Conservation (phyloP, 1,140 invertebrate species). For the Popillia japonica region DNA sequence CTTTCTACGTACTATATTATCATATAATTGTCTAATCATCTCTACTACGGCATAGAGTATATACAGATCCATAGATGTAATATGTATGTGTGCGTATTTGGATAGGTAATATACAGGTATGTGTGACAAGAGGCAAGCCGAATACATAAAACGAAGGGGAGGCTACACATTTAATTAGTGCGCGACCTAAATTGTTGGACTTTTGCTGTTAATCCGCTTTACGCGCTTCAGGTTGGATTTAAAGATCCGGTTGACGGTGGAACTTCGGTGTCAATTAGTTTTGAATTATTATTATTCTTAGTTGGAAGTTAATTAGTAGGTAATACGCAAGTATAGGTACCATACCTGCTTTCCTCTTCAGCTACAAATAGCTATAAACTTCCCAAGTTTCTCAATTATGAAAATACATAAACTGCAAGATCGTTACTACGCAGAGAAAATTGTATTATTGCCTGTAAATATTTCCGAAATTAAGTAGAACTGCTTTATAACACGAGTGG, state of each 20-base stretch:
- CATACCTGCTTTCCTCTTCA: background rate
- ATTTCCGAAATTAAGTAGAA: background rate
- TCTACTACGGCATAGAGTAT: too few species aligned
- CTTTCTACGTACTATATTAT: too few species aligned
- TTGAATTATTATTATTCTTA: slow-evolving; percentile 35
- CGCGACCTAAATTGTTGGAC: slow-evolving; percentile 14
- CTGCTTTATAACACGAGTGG: background rate
- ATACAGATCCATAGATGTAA: too few species aligned
- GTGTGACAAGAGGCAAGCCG: slow-evolving; percentile 3
- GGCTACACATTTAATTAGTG: slow-evolving; percentile 28
- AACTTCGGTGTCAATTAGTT: slow-evolving; percentile 30
- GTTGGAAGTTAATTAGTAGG: slow-evolving; percentile 9
- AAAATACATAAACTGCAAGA: slow-evolving; percentile 26
- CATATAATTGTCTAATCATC: too few species aligned
- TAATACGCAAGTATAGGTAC: background rate
- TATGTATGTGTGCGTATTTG: background rate
- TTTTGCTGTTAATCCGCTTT: slow-evolving; percentile 29
- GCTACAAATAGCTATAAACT: slow-evolving; percentile 4
- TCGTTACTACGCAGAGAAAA: background rate
- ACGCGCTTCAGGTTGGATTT: slow-evolving; percentile 21
- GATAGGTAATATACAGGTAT: background rate
- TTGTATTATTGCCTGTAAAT: background rate
- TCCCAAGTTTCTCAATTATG: slow-evolving; percentile 18
- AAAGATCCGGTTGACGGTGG: slow-evolving; percentile 30
- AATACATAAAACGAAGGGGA: slow-evolving; percentile 18